Conservation (phyloP, 2,888 invertebrate species). For the Phengaris arion region DNA sequence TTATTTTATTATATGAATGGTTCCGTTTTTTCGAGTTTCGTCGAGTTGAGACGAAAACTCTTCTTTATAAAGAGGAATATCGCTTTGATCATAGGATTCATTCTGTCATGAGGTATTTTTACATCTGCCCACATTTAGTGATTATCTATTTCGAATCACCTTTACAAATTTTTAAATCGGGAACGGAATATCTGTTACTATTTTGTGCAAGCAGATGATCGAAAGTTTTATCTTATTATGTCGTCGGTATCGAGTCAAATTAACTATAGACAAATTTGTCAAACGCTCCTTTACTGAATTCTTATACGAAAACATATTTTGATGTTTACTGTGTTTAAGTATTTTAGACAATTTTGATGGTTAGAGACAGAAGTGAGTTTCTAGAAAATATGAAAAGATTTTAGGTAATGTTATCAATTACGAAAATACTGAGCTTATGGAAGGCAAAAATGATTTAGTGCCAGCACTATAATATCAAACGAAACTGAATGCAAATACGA, state of each 20-base stretch:
- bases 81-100: not conserved
- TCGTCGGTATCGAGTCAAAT: not conserved
- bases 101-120: conserved; percentile 1
- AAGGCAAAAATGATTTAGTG: not conserved
- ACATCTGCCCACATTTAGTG: not conserved
- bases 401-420: not conserved
- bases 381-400: not conserved
- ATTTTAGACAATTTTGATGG: not conserved
- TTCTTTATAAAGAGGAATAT: too few relatives aligned
- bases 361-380: not conserved
- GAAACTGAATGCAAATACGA: not conserved
- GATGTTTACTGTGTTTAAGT: not conserved
- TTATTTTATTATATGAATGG: too few relatives aligned
- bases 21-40: too few relatives aligned
- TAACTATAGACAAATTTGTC: not conserved
- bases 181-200: not conserved
- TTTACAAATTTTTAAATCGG: not conserved
- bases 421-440: not conserved
- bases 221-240: not conserved
- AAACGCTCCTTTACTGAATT: not conserved
- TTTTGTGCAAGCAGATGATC: not conserved
- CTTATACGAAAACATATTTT: not conserved
- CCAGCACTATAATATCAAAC: not conserved
- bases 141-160: not conserved
- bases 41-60: too few relatives aligned